Evolutionary conservation across 2,113 vertebrate genomes (phyloP).

Genomic region (Actinemys pallida): DNA sequence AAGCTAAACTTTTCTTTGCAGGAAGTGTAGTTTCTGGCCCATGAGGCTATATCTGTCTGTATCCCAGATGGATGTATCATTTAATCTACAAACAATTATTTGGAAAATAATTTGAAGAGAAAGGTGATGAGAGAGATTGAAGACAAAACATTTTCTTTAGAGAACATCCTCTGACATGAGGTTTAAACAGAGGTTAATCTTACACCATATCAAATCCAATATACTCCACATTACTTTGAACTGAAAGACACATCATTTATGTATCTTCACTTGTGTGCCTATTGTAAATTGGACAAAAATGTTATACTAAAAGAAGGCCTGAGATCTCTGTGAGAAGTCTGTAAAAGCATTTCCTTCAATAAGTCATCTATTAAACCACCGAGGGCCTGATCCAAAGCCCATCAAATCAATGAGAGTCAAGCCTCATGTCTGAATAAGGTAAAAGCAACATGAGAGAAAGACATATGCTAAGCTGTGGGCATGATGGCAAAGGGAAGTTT

Average conservation of each 20-base stretch:
- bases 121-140: slow-evolving; percentile 16
- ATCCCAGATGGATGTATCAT: slow-evolving; percentile 21
- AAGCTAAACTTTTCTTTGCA: neutral
- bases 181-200: slow-evolving; percentile 61
- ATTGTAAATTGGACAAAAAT: neutral
- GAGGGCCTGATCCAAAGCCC: neutral
- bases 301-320: neutral
- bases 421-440: neutral
- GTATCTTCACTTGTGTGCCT: neutral
- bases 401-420: neutral
- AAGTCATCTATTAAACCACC: neutral
- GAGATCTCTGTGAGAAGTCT: neutral
- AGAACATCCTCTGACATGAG: slow-evolving; percentile 48
- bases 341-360: neutral
- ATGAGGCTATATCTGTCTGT: neutral
- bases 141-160: slow-evolving; percentile 38
- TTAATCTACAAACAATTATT: slow-evolving; percentile 52
- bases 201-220: slow-evolving; percentile 21
- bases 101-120: slow-evolving; percentile 45
- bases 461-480: neutral
- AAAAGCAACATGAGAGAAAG: neutral
- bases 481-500: neutral
- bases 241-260: neutral
- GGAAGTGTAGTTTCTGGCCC: neutral
- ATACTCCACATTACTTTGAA: neutral